Evolutionary conservation across 2,797 vertebrate species (phyloP), one percentile per base, ranked within the genome.

Genomic region (Discoglossus pictus): DNA sequence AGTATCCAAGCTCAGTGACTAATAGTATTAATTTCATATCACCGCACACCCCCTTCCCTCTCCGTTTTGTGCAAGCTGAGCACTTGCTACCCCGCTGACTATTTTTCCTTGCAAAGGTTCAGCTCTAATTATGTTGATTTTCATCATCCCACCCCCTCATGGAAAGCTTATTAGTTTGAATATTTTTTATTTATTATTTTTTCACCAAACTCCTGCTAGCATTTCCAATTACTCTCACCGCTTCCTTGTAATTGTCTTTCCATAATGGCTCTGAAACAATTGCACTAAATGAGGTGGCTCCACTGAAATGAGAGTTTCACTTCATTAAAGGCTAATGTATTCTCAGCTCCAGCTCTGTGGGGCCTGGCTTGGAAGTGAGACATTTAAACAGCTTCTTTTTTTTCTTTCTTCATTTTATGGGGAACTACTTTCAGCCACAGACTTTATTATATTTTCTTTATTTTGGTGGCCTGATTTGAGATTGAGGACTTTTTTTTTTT

Each of bases 101-200:
- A 86, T 88, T 88, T 88, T 88, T 87, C 86, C 91, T 92, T 84
- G 74, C 91, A 76, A 88, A 92, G 88, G 91, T 90, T 93, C 92
- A 92, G 93, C 96, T 97, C 92, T 98, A 96, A 98, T 98, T 97
- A 97, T 97, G 95, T 98, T 97, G 96, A 98, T 97, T 99, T 98
- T 97, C 91, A 92, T 91, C 92, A 91, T 90, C 90, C 90, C 88
- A 90, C n/a, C 91, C 92, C 91, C 91, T 89, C 89, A 87, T 88
- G 93, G 86, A 93, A 92, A 94, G 92, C 94, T 95, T 97, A 97
- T 98, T 98, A 96, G 92, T 91, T 93, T 88, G 93, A 96, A 94
- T 95, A 91, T 97, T 93, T 94, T 71, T 97, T 98, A 96, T 97
- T 99, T 97, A 96, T 96, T 95, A 93, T 91, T 94, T 93, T 97